Evolutionary conservation across 92 coral and sea anemone genomes (phyloP).

Genomic region (Porites rus): DNA sequence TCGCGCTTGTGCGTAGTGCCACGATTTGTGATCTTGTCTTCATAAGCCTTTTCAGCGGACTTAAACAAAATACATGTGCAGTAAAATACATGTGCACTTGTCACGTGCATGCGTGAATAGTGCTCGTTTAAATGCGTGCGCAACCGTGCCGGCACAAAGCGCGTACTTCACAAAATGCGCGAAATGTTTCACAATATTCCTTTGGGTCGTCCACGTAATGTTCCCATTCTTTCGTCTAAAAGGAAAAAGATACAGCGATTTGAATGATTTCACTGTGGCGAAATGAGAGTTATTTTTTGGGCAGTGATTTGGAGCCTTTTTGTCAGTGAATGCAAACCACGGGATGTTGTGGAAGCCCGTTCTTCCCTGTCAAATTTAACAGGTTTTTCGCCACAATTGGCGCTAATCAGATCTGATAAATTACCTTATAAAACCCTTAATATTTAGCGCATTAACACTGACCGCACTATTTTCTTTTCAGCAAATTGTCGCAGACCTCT

Average conservation of each 20-base stretch:
- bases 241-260: neutral
- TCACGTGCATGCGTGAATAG: neutral
- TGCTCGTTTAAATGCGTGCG: neutral
- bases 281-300: constrained; percentile 26
- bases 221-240: neutral
- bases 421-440: neutral
- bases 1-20: no score
- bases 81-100: no score
- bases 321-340: neutral
- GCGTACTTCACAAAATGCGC: neutral
- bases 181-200: constrained; percentile 9
- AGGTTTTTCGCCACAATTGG: constrained; percentile 11
- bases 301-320: constrained; percentile 32
- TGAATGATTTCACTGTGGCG: neutral
- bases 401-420: neutral
- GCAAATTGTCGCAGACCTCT: constrained; percentile 78
- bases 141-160: constrained; percentile 16
- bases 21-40: no score
- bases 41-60: neutral
- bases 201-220: neutral
- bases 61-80: neutral
- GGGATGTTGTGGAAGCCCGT: neutral
- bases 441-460: neutral
- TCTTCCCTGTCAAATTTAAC: constrained; percentile 19
- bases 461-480: constrained; percentile 23